These are phyloP conservation scores for Gnathochromis pfefferi DNA, from an alignment of 2,113 vertebrate genomes.

Conservation along the genomic window DNA sequence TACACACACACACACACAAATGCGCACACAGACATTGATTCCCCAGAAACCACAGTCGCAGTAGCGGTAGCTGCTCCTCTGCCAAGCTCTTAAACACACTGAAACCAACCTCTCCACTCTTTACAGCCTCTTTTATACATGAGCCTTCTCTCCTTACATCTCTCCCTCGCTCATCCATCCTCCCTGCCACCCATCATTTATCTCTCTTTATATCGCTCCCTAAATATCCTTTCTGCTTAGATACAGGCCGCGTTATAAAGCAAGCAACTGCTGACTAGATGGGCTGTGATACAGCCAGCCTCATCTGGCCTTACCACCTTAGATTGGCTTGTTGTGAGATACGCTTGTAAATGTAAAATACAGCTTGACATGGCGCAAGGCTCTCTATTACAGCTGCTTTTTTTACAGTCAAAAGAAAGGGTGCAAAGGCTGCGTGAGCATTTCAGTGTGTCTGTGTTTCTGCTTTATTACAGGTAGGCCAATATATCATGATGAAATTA, in stretches of 20 bases:
- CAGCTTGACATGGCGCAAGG: conserved; percentile 11
- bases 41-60: conserved; percentile 44
- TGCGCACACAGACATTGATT: conserved; percentile 10
- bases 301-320: conserved; percentile 31
- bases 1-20: not conserved
- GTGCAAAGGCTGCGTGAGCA: conserved; percentile 1
- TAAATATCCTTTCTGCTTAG: conserved; percentile 64
- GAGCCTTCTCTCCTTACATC: conserved; percentile 54
- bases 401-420: conserved; percentile 15
- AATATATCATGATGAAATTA: conserved; percentile 26
- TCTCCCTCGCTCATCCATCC: not conserved
- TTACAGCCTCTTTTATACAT: conserved; percentile 38
- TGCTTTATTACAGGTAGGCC: conserved; percentile 11
- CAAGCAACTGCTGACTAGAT: conserved; percentile 43
- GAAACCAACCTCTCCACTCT: conserved; percentile 50
- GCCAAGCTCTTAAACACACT: conserved; percentile 59
- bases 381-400: conserved; percentile 28
- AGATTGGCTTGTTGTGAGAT: conserved; percentile 40
- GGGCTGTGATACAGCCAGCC: conserved; percentile 20
- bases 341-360: conserved; percentile 57
- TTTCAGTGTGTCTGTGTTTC: not conserved
- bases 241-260: conserved; percentile 41
- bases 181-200: conserved; percentile 42
- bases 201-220: conserved; percentile 28
- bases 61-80: conserved; percentile 18